Base-by-base conservation (phyloP, 2,888 invertebrate species). In the Pristionchus arcanus region DNA sequence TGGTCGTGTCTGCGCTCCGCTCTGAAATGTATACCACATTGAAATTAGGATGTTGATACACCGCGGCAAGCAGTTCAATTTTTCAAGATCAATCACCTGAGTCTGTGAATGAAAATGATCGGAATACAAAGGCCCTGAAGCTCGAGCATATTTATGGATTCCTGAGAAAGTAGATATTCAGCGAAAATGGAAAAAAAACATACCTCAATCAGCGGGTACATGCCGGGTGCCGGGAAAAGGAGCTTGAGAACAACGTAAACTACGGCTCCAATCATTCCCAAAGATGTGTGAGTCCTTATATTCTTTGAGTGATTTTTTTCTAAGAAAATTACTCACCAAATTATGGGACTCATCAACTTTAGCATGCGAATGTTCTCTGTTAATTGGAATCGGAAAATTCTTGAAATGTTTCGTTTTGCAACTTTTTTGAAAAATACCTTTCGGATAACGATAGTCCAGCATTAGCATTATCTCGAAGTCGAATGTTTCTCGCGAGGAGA, bases 331-430 rank as follows among this genome's bases (percentile, higher is more conserved):
- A 31, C 37, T 37, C 5, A 74, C 74, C 74, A n/a, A 42, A 74
- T 74, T 11, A 74, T 74, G 1, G 74, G 37, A 21, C 4, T 25
- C 25, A 74, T 7, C 25, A 74, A 16, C 25, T 37, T 74, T 2
- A 74, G 37, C 74, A 74, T 74, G 1, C 74, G 74, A 37, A 74
- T 37, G 9, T 74, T 74, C 37, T 74, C 74, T 16, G 74, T 37
- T 19, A 74, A 34, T 37, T 74, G 74, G 11, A 37, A 74, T 37
- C 74, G 37, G 37, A 2, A 74, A 34, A 19, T 25, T 21, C 25
- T 3, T 25, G 25, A 63, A 25, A 3, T 25, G 21, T 7, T 25
- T 37, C 25, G 9, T 74, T 42, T 49, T 13, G 9, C 5, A 21
- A 42, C 21, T 34, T 0, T 11, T 34, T 28, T 28, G 28, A 5